Conservation (phyloP, 2,888 invertebrate genomes). For the Gryllus longicercus region DNA sequence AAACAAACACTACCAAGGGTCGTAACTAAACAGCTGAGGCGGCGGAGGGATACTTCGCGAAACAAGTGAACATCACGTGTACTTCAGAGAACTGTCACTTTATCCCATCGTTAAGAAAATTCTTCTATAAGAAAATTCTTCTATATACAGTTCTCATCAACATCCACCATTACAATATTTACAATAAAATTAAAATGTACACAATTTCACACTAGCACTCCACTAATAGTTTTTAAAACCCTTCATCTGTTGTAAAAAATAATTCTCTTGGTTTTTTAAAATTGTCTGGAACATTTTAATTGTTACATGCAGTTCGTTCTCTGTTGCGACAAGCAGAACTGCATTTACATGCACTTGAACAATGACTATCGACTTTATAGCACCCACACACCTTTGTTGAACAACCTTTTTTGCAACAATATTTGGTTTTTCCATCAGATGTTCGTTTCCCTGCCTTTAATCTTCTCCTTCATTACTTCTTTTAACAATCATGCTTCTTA, state of each 20-base stretch:
- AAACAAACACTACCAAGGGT: too few relatives aligned
- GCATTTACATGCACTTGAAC: conserved; percentile 56
- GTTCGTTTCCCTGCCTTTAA: conserved; percentile 50
- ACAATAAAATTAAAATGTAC: too few relatives aligned
- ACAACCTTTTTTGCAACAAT: conserved; percentile 61
- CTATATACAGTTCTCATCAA: too few relatives aligned
- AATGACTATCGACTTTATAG: conserved; percentile 51
- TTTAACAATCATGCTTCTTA: conserved; percentile 43
- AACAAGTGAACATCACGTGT: too few relatives aligned
- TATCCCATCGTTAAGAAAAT: too few relatives aligned
- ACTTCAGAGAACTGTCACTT: too few relatives aligned
- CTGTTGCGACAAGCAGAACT: conserved; percentile 47
- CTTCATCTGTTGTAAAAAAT: neutral
- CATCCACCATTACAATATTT: too few relatives aligned
- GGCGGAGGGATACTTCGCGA: too few relatives aligned
- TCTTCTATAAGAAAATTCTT: too few relatives aligned
- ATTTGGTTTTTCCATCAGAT: conserved; percentile 58
- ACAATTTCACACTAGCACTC: neutral
- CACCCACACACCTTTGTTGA: conserved; percentile 59
- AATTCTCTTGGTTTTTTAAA: conserved; percentile 25
- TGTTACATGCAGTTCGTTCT: conserved; percentile 30
- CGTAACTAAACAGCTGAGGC: too few relatives aligned
- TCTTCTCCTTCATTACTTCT: conserved; percentile 41
- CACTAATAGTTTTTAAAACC: neutral
- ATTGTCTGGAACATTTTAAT: conserved; percentile 23